Conservation (phyloP, 1,140 invertebrate genomes). For the Dufourea novaeangliae region DNA sequence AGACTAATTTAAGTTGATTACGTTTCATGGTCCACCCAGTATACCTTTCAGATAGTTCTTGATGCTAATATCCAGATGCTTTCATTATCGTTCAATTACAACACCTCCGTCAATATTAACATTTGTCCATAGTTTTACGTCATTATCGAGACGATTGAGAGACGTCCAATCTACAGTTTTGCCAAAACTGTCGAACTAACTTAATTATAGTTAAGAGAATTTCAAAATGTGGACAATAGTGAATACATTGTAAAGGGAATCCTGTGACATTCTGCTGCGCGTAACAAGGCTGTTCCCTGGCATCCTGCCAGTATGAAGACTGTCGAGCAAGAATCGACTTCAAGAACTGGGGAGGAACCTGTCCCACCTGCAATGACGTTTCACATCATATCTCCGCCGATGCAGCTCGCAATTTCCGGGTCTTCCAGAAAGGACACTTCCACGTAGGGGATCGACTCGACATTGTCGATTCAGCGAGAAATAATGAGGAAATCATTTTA, state of each 20-base stretch:
- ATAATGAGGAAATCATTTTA: conserved; percentile 33
- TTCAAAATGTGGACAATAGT: not conserved
- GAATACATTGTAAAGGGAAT: not conserved
- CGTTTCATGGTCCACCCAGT: too few species aligned
- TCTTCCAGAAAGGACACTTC: conserved; percentile 12
- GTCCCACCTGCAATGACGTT: conserved; percentile 20
- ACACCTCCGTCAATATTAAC: too few species aligned
- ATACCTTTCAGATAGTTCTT: too few species aligned
- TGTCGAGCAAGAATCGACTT: conserved; percentile 24
- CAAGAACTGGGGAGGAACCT: not conserved
- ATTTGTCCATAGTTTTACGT: too few species aligned
- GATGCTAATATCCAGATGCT: too few species aligned
- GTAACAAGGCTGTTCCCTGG: conserved; percentile 13
- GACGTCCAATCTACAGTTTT: too few species aligned
- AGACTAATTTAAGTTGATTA: too few species aligned
- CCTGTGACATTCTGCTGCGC: not conserved
- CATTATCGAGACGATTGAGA: too few species aligned
- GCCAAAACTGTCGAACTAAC: not conserved
- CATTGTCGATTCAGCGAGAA: not conserved
- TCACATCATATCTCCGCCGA: conserved; percentile 24
- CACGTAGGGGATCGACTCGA: not conserved
- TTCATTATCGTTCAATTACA: too few species aligned
- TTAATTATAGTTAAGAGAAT: not conserved
- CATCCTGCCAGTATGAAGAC: conserved; percentile 16
- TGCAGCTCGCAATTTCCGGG: conserved; percentile 34